Conservation (phyloP, 92 coral and sea anemone species). For the Siderastrea siderea region DNA sequence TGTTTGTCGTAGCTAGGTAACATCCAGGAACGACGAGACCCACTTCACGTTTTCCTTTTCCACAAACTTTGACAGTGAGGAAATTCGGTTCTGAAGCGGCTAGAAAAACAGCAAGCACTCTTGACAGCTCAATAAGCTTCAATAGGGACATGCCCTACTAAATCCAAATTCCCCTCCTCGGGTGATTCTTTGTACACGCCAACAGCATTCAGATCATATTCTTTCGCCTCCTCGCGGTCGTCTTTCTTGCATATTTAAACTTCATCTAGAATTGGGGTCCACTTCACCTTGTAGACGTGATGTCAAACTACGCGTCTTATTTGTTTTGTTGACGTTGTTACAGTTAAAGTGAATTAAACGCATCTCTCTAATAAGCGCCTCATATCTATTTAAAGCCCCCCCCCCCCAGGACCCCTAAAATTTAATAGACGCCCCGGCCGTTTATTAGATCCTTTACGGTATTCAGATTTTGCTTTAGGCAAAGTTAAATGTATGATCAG, state of each 20-base stretch:
- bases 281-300: background rate
- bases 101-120: constrained; percentile 47
- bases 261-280: background rate
- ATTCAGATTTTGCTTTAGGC: no score
- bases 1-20: constrained; percentile 61
- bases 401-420: no score
- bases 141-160: background rate
- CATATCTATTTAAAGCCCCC: no score
- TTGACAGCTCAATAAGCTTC: background rate
- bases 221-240: background rate
- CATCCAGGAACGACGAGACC: constrained; percentile 59
- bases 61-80: constrained; percentile 67
- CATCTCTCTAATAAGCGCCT: no score
- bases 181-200: background rate
- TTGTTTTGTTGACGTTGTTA: no score
- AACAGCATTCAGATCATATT: background rate
- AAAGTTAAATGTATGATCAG: no score
- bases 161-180: background rate
- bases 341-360: no score
- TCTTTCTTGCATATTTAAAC: background rate
- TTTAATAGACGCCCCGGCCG: no score
- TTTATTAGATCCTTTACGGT: no score
- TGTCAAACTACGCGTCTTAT: background rate
- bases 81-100: constrained; percentile 57
- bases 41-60: constrained; percentile 68